A percentile compares a stretch with the other conserved stretches of the same genome.
phyloP scores from a whole-genome alignment of 30 jellyfish, hydroid and myxozoan species.

The Sanderia malayensis region DNA sequence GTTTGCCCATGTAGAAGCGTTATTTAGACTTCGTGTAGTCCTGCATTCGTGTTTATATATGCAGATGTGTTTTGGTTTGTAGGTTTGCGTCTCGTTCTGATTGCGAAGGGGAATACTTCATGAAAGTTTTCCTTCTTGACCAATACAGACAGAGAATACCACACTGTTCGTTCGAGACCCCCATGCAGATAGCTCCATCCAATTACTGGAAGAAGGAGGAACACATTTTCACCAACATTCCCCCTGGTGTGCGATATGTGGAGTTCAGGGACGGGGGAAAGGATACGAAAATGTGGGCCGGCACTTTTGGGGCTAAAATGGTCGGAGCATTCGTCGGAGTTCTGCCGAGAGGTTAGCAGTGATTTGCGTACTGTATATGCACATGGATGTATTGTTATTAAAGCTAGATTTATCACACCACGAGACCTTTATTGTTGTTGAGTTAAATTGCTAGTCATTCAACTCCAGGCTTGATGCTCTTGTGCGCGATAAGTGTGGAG shows the following conservation, averaged over 20 bases:
- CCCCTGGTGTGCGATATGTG: conserved; percentile 58
- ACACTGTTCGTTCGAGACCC: conserved; percentile 29
- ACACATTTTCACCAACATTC: conserved; percentile 26
- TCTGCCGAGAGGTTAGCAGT: too few species aligned
- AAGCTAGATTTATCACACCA: too few species aligned
- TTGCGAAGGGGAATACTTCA: conserved; percentile 49
- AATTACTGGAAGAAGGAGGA: conserved; percentile 50
- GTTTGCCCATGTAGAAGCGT: too few species aligned
- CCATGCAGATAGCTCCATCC: conserved; percentile 31
- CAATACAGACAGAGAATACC: conserved; percentile 30
- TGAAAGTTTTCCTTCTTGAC: conserved; percentile 42
- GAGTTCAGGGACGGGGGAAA: conserved; percentile 57
- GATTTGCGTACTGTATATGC: too few species aligned
- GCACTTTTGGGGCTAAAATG: conserved; percentile 57
- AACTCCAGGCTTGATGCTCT: too few species aligned
- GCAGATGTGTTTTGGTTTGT: too few species aligned
- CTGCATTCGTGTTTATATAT: too few species aligned
- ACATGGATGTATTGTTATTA: too few species aligned
- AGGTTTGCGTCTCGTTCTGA: conserved; percentile 61
- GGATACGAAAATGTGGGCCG: conserved; percentile 57
- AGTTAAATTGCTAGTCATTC: too few species aligned
- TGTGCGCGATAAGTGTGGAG: too few species aligned
- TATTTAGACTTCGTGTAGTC: too few species aligned
- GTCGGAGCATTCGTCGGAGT: conserved; percentile 70
- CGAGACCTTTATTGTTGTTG: too few species aligned